Base-by-base conservation (phyloP, 2,888 invertebrate species). In the Congeria kusceri region DNA sequence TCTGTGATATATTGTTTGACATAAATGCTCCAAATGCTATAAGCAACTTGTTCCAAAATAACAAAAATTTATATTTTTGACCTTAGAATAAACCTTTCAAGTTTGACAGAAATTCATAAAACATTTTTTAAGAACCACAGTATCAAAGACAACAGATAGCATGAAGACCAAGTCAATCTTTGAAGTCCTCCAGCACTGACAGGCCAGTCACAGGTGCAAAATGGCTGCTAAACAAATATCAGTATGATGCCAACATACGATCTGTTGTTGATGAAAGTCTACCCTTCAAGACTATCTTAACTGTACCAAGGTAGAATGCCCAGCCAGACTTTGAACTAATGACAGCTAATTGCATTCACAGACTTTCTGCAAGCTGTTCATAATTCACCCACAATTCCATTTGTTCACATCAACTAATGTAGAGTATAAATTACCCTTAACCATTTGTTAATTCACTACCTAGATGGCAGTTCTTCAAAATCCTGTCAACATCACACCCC, bases 401-500 rank as follows among this genome's bases (percentile, higher is more conserved):
- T 53, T 53, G 23, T 53, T 25, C 20, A 20, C 20, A 23, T 53
- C 53, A 53, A 53, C 20, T 53, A 53, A 53, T 53, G 53, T 23
- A 11, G 23, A 20, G 67, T 56, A 61, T 62, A 62, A 67, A 67
- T 74, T 66, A 62, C 73, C 61, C 66, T 53, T 53, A 67, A 67
- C 66, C 39, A 49, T 63, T 57, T 29, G 39, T 32, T 56, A 29
- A 56, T 58, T 46, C 64, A 58, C 68, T 56, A 47, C 29, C 64
- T 59, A 11, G 18, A 68, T 75, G 75, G 75, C 68, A 63, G 9
- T 18, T 13, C 28, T 49, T 57, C 75, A 75, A 61, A 53, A 28
- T 32, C 58, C 53, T 65, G 75, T 80, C 80, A 80, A 61, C 75
- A 72, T 57, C 47, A 28, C 56, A 71, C 71, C 77, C 72, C 82